phyloP scores from a whole-genome alignment of 1,140 invertebrate species.

The Neodiprion pinetum region DNA sequence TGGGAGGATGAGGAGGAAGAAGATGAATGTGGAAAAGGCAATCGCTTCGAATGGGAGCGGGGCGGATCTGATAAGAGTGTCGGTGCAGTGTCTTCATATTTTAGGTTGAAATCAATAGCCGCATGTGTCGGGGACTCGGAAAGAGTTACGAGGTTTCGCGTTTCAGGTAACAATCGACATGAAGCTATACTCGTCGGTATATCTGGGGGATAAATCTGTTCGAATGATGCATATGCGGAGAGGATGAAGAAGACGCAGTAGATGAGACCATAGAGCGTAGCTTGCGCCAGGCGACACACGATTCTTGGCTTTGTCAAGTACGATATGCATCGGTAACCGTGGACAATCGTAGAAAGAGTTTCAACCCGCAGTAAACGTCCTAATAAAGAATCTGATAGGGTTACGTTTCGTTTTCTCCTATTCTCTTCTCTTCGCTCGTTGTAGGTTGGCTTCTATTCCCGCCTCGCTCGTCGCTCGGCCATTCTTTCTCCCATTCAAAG shows the following conservation, averaged over 20 bases:
- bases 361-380: background rate
- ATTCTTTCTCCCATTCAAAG: conserved; percentile 1
- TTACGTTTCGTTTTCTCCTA: background rate
- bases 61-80: no score
- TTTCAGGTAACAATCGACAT: background rate
- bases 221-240: background rate
- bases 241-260: background rate
- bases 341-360: background rate
- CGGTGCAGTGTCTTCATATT: background rate
- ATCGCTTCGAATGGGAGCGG: no score
- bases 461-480: background rate
- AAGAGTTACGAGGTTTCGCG: background rate
- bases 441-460: no score
- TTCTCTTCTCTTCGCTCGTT: background rate
- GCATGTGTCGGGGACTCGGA: background rate
- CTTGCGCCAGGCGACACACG: background rate
- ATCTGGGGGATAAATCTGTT: background rate
- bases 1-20: no score
- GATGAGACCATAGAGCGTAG: no score
- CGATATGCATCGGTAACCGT: background rate
- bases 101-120: background rate
- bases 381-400: conserved; percentile 3
- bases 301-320: background rate
- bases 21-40: no score
- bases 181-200: background rate